These are phyloP conservation scores for Darevskia nairensis DNA, from an alignment of 2,797 vertebrate genomes.

Conservation along the genomic window DNA sequence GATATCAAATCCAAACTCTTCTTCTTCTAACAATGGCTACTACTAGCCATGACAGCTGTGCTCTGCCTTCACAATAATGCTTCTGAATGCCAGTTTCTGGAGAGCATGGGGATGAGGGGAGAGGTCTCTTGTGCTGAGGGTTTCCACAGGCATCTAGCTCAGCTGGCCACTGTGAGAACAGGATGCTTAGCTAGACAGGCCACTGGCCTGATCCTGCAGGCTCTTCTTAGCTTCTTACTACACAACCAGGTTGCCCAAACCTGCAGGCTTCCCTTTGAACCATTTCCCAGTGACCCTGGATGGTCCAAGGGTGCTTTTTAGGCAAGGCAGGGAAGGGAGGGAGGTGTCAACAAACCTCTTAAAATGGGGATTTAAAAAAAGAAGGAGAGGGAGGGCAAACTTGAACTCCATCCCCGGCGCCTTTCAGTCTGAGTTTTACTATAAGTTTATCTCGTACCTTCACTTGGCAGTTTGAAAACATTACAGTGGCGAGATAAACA, in stretches of 20 bases:
- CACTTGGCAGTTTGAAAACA: conserved; percentile 77
- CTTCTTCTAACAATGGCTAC: too few species aligned
- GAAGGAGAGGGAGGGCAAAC: conserved; percentile 16
- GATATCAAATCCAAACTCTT: too few species aligned
- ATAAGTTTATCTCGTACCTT: conserved; percentile 77
- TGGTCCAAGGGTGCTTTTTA: not conserved
- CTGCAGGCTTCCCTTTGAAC: conserved; percentile 28
- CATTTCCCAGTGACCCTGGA: conserved; percentile 64
- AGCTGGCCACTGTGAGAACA: too few species aligned
- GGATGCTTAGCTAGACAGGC: too few species aligned
- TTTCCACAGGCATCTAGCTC: too few species aligned
- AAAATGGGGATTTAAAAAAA: conserved; percentile 40
- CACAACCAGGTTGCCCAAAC: not conserved
- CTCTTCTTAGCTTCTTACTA: not conserved
- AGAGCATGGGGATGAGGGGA: too few species aligned
- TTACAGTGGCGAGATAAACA: conserved; percentile 78
- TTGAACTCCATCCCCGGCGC: conserved; percentile 72
- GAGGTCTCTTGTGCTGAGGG: too few species aligned
- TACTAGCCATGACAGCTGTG: too few species aligned
- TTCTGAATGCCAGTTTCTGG: too few species aligned
- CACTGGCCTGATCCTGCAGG: too few species aligned
- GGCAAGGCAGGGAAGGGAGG: conserved; percentile 5
- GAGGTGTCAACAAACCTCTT: conserved; percentile 66
- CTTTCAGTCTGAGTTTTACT: conserved; percentile 78
- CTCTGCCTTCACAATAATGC: too few species aligned